A percentile compares a stretch with the other conserved stretches of the same genome.
These are phyloP conservation scores for Lottia scabra DNA, from an alignment of 2,888 invertebrate genomes.

Conservation along the genomic window DNA sequence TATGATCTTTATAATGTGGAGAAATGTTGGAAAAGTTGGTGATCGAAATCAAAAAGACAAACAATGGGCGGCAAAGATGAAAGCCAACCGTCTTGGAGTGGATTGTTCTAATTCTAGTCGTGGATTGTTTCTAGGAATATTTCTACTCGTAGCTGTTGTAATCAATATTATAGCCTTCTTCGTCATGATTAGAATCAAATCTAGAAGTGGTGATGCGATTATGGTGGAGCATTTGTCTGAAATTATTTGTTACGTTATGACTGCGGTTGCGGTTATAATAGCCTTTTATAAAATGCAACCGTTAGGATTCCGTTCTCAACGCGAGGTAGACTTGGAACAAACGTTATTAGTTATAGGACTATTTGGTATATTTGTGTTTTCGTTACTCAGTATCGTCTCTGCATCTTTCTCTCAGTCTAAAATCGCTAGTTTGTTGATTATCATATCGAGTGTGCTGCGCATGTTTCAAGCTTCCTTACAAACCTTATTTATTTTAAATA, in stretches of 20 bases:
- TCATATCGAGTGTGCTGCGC: constrained; percentile 88
- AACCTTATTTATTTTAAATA: constrained; percentile 92
- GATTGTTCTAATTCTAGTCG: constrained; percentile 95
- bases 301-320: constrained; percentile 37
- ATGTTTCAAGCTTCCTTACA: constrained; percentile 94
- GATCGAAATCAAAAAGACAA: constrained; percentile 22
- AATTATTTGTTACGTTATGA: constrained; percentile 86
- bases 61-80: constrained; percentile 28
- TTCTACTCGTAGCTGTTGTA: constrained; percentile 74
- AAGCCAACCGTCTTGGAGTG: constrained; percentile 65
- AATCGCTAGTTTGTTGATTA: constrained; percentile 86
- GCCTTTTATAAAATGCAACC: constrained; percentile 85
- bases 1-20: constrained; percentile 97
- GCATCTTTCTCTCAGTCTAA: constrained; percentile 84
- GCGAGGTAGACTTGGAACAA: constrained; percentile 51
- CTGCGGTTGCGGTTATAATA: constrained; percentile 86
- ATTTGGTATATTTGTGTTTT: constrained; percentile 91
- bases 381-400: constrained; percentile 92
- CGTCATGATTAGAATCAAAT: constrained; percentile 83
- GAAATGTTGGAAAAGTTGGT: constrained; percentile 74
- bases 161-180: constrained; percentile 90
- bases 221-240: constrained; percentile 94
- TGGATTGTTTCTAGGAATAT: constrained; percentile 80
- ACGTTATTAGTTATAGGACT: constrained; percentile 87
- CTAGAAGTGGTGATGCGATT: constrained; percentile 84